A percentile compares a stretch with the other conserved stretches of the same genome.
These are phyloP conservation scores for Apodemus agrarius DNA, from an alignment of 2,797 vertebrate genomes.

Conservation along the genomic window DNA sequence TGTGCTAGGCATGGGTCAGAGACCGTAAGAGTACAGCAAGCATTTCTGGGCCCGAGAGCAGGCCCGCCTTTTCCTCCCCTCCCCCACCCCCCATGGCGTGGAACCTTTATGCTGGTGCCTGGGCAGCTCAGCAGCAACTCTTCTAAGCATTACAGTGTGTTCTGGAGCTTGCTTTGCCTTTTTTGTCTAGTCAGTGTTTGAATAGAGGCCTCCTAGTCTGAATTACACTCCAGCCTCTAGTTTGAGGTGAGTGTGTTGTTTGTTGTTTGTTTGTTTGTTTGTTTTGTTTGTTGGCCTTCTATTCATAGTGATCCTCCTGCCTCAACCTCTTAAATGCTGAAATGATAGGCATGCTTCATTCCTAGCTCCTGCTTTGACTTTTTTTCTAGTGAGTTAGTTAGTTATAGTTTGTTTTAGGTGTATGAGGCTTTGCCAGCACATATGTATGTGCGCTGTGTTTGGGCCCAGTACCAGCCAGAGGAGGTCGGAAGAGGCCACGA, in stretches of 20 bases:
- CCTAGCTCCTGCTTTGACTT: not conserved
- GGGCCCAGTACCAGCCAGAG: not conserved
- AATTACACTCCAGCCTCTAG: not conserved
- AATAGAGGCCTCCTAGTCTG: not conserved
- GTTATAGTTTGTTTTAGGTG: not conserved
- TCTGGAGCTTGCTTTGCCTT: not conserved
- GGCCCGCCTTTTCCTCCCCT: not conserved
- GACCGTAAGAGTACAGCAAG: not conserved
- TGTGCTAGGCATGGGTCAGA: not conserved
- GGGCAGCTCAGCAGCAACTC: not conserved
- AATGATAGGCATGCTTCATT: not conserved
- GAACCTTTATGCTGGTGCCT: not conserved
- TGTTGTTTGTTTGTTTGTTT: not conserved
- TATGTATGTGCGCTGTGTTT: not conserved
- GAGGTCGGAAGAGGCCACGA: not conserved
- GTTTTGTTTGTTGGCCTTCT: not conserved
- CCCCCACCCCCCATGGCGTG: accelerated
- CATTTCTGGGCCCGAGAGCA: not conserved
- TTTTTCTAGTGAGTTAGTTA: not conserved
- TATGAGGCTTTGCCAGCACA: not conserved
- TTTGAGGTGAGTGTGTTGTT: not conserved
- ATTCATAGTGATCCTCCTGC: not conserved
- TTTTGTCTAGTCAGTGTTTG: not conserved
- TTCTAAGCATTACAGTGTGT: not conserved
- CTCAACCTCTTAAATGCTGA: not conserved